Percentiles rank a stretch among this genome's conserved stretches.
phyloP scores from a whole-genome alignment of 1,140 invertebrate genomes.

The Chlorops oryzae region DNA sequence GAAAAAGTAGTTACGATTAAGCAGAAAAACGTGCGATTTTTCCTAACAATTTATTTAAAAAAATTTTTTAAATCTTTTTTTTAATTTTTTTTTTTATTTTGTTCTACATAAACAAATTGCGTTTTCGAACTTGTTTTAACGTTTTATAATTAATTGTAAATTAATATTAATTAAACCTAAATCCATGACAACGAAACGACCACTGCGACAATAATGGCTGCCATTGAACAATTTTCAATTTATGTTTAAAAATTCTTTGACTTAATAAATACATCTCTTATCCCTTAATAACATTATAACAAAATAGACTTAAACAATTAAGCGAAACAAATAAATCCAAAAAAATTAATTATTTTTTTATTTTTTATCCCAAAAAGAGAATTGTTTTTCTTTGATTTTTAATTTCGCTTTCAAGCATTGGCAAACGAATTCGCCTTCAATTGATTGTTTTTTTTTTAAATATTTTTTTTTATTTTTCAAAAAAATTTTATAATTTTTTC shows the following conservation, averaged over 20 bases:
- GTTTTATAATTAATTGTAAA: no score
- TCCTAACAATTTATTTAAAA: no score
- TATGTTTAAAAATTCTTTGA: neutral
- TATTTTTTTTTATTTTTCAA: neutral
- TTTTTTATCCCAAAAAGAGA: constrained; percentile 6
- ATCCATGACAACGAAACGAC: neutral
- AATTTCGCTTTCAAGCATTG: constrained; percentile 4
- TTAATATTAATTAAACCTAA: no score
- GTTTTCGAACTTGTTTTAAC: no score
- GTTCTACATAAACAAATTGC: no score
- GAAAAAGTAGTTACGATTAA: no score
- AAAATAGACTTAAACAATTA: constrained; percentile 2
- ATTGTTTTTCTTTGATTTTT: constrained; percentile 8
- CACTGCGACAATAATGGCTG: constrained; percentile 9
- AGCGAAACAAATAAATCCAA: neutral
- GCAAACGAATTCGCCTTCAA: constrained; percentile 1
- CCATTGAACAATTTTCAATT: constrained; percentile 6
- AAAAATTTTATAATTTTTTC: constrained; percentile 5
- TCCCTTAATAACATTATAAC: neutral
- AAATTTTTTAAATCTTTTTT: no score
- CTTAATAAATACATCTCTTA: neutral
- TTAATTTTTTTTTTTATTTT: no score
- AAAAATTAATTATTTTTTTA: neutral
- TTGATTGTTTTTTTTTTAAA: constrained; percentile 4
- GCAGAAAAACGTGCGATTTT: no score